These are phyloP conservation scores for Tapirus terrestris DNA, from an alignment of 2,113 vertebrate species.

Conservation along the genomic window DNA sequence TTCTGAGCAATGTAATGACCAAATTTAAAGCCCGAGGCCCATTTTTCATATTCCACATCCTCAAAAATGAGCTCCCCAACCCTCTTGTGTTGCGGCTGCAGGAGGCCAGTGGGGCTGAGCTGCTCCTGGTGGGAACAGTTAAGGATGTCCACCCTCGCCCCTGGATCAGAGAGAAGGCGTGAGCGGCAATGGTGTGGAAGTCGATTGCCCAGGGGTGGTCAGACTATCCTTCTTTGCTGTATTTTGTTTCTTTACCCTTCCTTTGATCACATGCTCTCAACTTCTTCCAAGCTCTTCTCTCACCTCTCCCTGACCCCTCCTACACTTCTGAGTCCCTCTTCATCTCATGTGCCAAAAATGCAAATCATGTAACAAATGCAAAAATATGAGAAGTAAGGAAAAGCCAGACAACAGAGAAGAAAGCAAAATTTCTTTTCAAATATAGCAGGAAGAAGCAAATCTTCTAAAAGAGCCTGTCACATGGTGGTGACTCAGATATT, in stretches of 20 bases:
- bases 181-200: background rate
- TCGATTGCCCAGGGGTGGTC: background rate
- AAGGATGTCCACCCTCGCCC: background rate
- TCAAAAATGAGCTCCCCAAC: background rate
- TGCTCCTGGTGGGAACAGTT: background rate
- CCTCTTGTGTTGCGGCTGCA: background rate
- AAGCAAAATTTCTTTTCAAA: background rate
- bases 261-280: background rate
- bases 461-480: background rate
- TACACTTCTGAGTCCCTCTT: background rate
- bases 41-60: background rate
- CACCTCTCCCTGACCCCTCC: background rate
- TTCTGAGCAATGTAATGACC: background rate
- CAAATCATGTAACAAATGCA: background rate
- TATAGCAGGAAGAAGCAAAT: background rate
- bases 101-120: background rate
- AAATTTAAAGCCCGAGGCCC: background rate
- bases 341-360: background rate
- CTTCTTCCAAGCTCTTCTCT: background rate
- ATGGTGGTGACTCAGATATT: background rate
- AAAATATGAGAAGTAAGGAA: background rate
- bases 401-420: background rate
- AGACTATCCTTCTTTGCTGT: background rate
- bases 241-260: background rate
- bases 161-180: background rate